Base-by-base conservation (phyloP, 2,888 invertebrate species). In the Andrena bicolor region DNA sequence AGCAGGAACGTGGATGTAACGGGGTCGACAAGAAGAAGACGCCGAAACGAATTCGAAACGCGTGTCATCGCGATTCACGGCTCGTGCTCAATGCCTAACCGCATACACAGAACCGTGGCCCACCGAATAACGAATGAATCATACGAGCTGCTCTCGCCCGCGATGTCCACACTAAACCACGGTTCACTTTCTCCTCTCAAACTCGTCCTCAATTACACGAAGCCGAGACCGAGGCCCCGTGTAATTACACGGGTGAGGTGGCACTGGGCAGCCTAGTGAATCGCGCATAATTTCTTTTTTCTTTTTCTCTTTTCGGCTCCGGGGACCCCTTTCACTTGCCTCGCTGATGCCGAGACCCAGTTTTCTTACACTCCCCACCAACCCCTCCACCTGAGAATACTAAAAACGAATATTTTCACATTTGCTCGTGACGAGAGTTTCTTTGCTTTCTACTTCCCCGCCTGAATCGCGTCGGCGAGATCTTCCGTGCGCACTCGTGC, bases 171-270 rank as follows among this genome's bases (percentile, higher is more conserved):
- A 68, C 76, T 71, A 80, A 88, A 80, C 71, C 60, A 35, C 73
- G 77, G 85, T 83, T 88, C 89, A 86, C 89, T 89, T 89, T 89
- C 89, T 89, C 90, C 82, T 82, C 56, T 86, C 75, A 71, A 75
- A 78, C 76, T 85, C 90, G 89, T 89, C 85, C 89, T 80, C 86
- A 81, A 90, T 87, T 89, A 88, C 84, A 77, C 76, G 72, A 69
- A 79, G 78, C 56, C 74, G 78, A 80, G 69, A 75, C 64, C 74
- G 80, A 63, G 82, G 73, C 76, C 76, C 61, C 86, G 86, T 86
- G 88, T 90, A 91, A 92, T 91, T 92, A 92, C 88, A 92, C 90
- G 90, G 89, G 74, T 89, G 90, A 90, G 88, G 86, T 88, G 83
- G 78, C 90, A 86, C 58, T 76, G 80, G 76, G 66, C 78, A 79